Percentiles rank a stretch among this genome's conserved stretches.
phyloP scores from a whole-genome alignment of 1,140 invertebrate genomes.

The Neocloeon triangulifer region DNA sequence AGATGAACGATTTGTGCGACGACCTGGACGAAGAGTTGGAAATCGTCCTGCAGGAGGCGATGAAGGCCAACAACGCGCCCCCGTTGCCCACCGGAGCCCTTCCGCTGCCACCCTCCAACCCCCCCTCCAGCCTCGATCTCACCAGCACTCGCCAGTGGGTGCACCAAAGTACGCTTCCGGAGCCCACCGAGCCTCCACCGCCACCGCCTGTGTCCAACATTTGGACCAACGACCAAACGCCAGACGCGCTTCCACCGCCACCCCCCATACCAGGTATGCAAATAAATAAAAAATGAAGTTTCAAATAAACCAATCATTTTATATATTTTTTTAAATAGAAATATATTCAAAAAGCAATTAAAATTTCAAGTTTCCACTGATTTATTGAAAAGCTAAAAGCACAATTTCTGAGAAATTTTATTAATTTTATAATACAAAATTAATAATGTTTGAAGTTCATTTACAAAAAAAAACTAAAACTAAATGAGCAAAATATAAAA shows the following conservation, averaged over 20 bases:
- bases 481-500: no score
- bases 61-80: slow-evolving; percentile 5
- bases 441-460: no score
- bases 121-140: slow-evolving; percentile 3
- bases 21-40: slow-evolving; percentile 44
- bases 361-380: no score
- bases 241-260: slow-evolving; percentile 16
- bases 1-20: slow-evolving; percentile 59
- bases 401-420: no score
- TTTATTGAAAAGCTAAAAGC: no score
- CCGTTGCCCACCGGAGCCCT: slow-evolving; percentile 7
- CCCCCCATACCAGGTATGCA: slow-evolving; percentile 10
- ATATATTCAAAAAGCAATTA: no score
- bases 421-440: no score
- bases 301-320: no score
- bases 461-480: no score
- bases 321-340: no score
- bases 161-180: no score
- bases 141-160: slow-evolving; percentile 21
- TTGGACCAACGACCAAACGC: slow-evolving; percentile 15
- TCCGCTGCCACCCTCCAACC: slow-evolving; percentile 9
- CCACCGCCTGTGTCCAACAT: slow-evolving; percentile 30
- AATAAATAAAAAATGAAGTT: slow-evolving; percentile 16
- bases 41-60: neutral
- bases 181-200: slow-evolving; percentile 48